Evolutionary conservation across 2,888 invertebrate genomes (phyloP), one percentile per base, ranked within the genome.

Genomic region (Acholoe squamosa): DNA sequence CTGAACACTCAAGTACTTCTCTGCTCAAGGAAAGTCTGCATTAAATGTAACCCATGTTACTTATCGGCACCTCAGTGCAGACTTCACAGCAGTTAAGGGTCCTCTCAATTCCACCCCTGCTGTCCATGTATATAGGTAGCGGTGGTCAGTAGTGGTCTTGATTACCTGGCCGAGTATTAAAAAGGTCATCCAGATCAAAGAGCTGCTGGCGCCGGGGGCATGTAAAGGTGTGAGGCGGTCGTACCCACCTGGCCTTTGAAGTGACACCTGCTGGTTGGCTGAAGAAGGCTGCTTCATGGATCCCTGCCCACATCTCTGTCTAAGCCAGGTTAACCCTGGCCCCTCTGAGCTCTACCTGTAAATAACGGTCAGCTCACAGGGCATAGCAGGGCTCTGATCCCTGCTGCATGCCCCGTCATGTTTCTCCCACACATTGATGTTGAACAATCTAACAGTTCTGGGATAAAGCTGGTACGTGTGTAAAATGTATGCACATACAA

Each of bases 171-270:
- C 14, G 16, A 71, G 28, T 28, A 25, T 71, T 71, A 71, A 71
- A n/a, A n/a, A 71, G 71, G 71, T 71, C 71, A 71, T 7, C 43
- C 28, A 71, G 71, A 71, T 71, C 71, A 71, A 71, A 71, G 71
- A 28, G 3, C 28, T n/a, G 28, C 5, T 28, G 71, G 28, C 25
- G 71, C n/a, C 14, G 28, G 28, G 71, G 31, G 71, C 25, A 28
- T 22, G 28, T 28, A 0, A 28, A 28, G 71, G 71, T 71, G 71
- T 71, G 71, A 71, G 71, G 31, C 28, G 71, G 71, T 28, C 61
- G n/a, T 61, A 19, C 14, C n/a, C 61, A 61, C 61, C 28, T 71
- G 71, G 71, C 31, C 71, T 71, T 71, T 71, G 71, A 71, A n/a
- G 71, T 71, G 14, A 71, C 71, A 71, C 71, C 71, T 71, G 71